A percentile compares a stretch with the other conserved stretches of the same genome.
These are phyloP conservation scores for Loris lydekkerianus DNA, from an alignment of 2,797 vertebrate genomes.

Conservation along the genomic window DNA sequence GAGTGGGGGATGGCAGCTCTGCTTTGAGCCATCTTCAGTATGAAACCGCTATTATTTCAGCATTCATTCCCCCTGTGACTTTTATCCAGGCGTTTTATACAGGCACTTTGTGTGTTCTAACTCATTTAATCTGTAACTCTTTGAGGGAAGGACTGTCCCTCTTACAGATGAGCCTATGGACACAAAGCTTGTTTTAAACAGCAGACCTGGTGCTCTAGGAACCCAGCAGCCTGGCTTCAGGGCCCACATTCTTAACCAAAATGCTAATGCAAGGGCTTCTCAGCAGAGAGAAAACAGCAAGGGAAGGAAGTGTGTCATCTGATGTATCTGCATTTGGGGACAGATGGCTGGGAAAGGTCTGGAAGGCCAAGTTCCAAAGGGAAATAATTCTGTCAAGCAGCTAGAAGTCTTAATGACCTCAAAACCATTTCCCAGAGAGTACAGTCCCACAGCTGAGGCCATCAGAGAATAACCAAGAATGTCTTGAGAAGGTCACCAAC, in stretches of 20 bases:
- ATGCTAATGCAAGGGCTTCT: not conserved
- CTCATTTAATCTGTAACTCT: constrained; percentile 10
- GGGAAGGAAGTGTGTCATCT: not conserved
- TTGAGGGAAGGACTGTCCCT: not conserved
- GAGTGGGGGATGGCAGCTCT: not conserved
- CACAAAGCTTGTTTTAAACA: not conserved
- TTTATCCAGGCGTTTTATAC: not conserved
- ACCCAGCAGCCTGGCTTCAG: not conserved
- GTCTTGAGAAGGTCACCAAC: constrained; percentile 62
- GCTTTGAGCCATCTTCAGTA: not conserved
- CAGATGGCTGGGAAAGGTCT: constrained; percentile 62
- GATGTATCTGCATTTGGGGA: not conserved
- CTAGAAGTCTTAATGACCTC: constrained; percentile 73
- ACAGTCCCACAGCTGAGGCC: constrained; percentile 18
- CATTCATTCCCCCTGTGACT: not conserved
- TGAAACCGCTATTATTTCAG: not conserved
- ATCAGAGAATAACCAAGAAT: constrained; percentile 51
- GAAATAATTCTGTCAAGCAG: constrained; percentile 70
- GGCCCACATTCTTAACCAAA: not conserved
- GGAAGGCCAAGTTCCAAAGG: constrained; percentile 61
- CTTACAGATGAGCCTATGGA: not conserved
- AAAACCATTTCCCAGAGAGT: constrained; percentile 67
- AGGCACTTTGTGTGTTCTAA: not conserved
- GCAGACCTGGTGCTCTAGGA: not conserved
- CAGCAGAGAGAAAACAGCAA: not conserved